Base-by-base conservation (phyloP, 2,888 invertebrate genomes). In the Formica aserva region DNA sequence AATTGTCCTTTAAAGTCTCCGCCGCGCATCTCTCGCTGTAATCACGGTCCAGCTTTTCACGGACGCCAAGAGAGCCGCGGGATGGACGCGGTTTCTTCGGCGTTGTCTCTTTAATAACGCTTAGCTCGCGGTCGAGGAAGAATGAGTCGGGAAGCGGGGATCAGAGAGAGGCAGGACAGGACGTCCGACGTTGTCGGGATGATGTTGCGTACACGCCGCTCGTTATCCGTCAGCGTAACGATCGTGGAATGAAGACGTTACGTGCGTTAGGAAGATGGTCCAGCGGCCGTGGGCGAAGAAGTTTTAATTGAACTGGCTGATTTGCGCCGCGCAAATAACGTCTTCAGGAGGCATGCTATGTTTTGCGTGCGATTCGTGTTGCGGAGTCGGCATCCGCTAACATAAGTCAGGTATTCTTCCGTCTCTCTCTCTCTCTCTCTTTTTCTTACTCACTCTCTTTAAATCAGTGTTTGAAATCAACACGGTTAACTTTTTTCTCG, bases 91-190 rank as follows among this genome's bases (percentile, higher is more conserved):
- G 83, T 86, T 82, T 78, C 83, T 60, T 82, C 86, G 66, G 45
- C 83, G 65, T 60, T 74, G 72, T 82, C 88, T 80, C 88, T 87
- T 84, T 87, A 87, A 87, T 87, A 86, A 88, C 66, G 69, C 22
- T 48, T 67, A 66, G 66, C 83, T 80, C 45, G 77, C 62, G 69
- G 77, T 74, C 75, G 52, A 55, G 66, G 29, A 15, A 65, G 75
- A 32, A 48, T 45, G 15, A 22, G 15, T 6, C 15, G 0, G 29
- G 18, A 45, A n/a, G 65, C 13, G 45, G 29, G n/a, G 32, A 35
- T 32, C 41, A 38, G 82, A 74, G 74, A 72, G 82, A 76, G 75
- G 52, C 8, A 78, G 77, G 65, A 87, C 82, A 48, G 69, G 67
- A n/a, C n/a, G 57, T 26, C n/a, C 35, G 69, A 26, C n/a, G 71